Conservation (phyloP, 2,888 invertebrate species). For the Junonia oenone region DNA sequence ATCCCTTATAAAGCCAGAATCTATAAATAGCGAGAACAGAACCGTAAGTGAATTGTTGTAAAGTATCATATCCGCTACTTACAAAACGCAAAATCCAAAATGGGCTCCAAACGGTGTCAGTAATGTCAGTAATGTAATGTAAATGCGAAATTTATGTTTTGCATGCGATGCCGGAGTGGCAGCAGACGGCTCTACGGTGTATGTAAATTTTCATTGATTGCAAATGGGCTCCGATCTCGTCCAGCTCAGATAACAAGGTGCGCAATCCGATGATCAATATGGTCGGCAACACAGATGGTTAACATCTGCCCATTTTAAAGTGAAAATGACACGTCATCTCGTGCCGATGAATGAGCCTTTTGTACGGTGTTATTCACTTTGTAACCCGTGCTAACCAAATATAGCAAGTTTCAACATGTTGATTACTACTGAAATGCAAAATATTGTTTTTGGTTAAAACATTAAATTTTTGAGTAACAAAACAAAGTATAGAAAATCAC, state of each 20-base stretch:
- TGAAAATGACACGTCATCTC: constrained; percentile 19
- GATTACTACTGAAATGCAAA: background rate
- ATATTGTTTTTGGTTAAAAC: background rate
- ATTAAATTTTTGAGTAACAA: background rate
- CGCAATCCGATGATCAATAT: constrained; percentile 37
- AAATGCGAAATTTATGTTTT: constrained; percentile 44
- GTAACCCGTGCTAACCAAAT: constrained; percentile 1
- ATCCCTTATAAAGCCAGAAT: background rate
- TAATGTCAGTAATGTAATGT: too few species aligned
- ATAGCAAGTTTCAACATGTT: background rate
- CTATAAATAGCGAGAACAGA: background rate
- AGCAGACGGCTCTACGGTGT: constrained; percentile 51
- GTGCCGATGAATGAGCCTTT: constrained; percentile 18
- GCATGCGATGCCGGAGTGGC: constrained; percentile 43
- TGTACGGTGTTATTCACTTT: constrained; percentile 21
- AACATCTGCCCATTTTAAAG: constrained; percentile 25
- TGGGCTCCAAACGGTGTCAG: constrained; percentile 32
- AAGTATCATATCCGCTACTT: background rate
- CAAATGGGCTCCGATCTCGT: constrained; percentile 61
- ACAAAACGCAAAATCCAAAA: constrained; percentile 20
- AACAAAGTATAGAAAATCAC: background rate
- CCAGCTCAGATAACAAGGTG: constrained; percentile 48
- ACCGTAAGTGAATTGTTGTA: background rate
- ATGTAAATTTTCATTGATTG: constrained; percentile 72
- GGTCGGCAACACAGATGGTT: constrained; percentile 28